Evolutionary conservation across 2,888 invertebrate genomes (phyloP).

Genomic region (Drosophila sordidula): DNA sequence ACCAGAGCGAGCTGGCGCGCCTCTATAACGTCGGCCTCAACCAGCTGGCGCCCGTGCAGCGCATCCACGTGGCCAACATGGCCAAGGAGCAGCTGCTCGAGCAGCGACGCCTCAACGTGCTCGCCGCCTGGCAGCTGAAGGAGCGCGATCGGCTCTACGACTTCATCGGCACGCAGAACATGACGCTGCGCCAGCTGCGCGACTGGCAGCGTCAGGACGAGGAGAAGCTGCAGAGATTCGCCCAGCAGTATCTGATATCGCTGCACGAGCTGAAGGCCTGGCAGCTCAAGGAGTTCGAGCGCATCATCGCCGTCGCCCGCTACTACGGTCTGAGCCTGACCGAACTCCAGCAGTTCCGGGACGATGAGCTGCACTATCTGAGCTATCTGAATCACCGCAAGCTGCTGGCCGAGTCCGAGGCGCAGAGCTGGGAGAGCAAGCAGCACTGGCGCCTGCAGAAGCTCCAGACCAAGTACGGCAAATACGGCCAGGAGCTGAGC

Average conservation of each 20-base stretch:
- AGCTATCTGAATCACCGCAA: conserved; percentile 76
- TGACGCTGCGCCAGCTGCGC: conserved; percentile 67
- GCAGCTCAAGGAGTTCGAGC: conserved; percentile 79
- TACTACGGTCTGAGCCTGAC: conserved; percentile 76
- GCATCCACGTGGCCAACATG: conserved; percentile 66
- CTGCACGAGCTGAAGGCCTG: conserved; percentile 75
- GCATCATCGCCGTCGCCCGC: conserved; percentile 73
- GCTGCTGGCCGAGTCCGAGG: conserved; percentile 59
- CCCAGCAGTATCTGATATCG: conserved; percentile 67
- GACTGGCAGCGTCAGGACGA: conserved; percentile 80
- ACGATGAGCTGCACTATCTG: conserved; percentile 77
- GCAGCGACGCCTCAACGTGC: conserved; percentile 61
- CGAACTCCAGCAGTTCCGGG: conserved; percentile 81
- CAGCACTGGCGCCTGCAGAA: conserved; percentile 66
- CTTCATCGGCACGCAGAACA: conserved; percentile 81
- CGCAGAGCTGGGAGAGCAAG: conserved; percentile 61
- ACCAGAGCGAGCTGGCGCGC: conserved; percentile 71
- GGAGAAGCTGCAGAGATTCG: conserved; percentile 61
- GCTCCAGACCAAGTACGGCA: conserved; percentile 62
- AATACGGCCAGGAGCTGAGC: conserved; percentile 67
- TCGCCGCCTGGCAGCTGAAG: conserved; percentile 78
- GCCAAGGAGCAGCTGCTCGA: conserved; percentile 74
- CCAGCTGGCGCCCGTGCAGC: conserved; percentile 75
- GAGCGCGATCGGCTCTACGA: conserved; percentile 83
- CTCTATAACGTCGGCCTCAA: conserved; percentile 68